Base-by-base conservation (phyloP, 2,797 vertebrate species). In the Eptatretus atami region DNA sequence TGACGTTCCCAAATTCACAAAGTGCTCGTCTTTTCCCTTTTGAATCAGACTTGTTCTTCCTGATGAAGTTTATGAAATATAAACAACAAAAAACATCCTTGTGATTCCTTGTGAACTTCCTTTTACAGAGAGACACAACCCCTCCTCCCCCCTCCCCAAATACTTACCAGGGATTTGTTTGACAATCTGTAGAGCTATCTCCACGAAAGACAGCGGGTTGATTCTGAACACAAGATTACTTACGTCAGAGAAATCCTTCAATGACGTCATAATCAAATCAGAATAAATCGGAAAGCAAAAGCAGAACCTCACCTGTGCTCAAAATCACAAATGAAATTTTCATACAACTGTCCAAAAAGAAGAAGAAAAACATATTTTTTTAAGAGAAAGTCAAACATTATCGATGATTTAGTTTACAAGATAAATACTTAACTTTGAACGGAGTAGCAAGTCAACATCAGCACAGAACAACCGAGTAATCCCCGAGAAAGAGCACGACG, bases 241-340 rank as follows among this genome's bases (percentile, higher is more conserved):
- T 13, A 66, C 12, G 24, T 66, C 54, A 15, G 14, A 66, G 63
- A 13, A 25, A 3, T 53, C 63, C 54, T 13, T 53, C 15, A 15
- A 65, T 19, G 44, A 64, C 4, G 11, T 65, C 13, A 25, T 25
- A 19, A 15, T 44, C 52, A 63, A 64, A 19, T 3, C 13, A 24
- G 9, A 61, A 61, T 61, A n/a, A 61, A n/a, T 61, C 24, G 10
- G 15, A 10, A 13, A 65, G 52, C 10, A 9, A 4, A 19, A 13
- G 11, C 64, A 54, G 65, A 15, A 53, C n/a, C 72, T 76, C 74
- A 96, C 88, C 90, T 82, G 81, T 98, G 90, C 70, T 98, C 90
- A 66, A 98, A 98, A 68, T 98, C 90, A 63, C 81, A 77, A 74
- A 98, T 76, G 75, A 98, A 98, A 67, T 95, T 98, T 68, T 98